These are phyloP conservation scores for Ecliptopera silaceata DNA, from an alignment of 2,888 invertebrate genomes.

Conservation along the genomic window DNA sequence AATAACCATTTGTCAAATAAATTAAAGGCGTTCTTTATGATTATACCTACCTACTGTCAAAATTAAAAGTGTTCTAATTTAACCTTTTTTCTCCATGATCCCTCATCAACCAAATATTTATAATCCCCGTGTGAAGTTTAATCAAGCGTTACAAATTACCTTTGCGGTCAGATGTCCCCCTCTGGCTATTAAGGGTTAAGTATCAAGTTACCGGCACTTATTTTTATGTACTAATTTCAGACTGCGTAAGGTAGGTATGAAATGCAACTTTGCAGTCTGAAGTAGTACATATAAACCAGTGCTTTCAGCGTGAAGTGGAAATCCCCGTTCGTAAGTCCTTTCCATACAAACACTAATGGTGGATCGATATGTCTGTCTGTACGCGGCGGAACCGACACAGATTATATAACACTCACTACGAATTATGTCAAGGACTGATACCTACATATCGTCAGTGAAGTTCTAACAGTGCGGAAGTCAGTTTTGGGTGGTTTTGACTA, in stretches of 20 bases:
- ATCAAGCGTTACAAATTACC: conserved; percentile 15
- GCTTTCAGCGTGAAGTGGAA: conserved; percentile 12
- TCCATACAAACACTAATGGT: conserved; percentile 15
- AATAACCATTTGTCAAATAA: no score
- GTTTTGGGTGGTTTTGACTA: no score
- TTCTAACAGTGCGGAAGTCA: no score
- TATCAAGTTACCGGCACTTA: conserved; percentile 3
- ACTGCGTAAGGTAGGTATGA: neutral
- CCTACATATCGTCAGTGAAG: no score
- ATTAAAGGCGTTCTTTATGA: no score
- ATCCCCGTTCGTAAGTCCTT: neutral
- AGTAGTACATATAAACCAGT: conserved; percentile 6
- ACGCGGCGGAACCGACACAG: conserved; percentile 5
- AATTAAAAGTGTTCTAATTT: neutral
- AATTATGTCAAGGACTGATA: neutral
- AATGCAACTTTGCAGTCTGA: neutral
- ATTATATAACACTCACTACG: neutral
- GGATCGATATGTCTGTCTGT: conserved; percentile 34
- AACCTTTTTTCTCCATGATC: neutral
- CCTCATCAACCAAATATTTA: conserved; percentile 7
- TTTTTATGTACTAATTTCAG: neutral
- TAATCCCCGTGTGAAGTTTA: conserved; percentile 7
- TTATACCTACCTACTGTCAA: no score
- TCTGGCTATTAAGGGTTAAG: conserved; percentile 16
- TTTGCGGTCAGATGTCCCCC: conserved; percentile 13